phyloP scores from a whole-genome alignment of 2,888 invertebrate species.

The Allygus modestus region DNA sequence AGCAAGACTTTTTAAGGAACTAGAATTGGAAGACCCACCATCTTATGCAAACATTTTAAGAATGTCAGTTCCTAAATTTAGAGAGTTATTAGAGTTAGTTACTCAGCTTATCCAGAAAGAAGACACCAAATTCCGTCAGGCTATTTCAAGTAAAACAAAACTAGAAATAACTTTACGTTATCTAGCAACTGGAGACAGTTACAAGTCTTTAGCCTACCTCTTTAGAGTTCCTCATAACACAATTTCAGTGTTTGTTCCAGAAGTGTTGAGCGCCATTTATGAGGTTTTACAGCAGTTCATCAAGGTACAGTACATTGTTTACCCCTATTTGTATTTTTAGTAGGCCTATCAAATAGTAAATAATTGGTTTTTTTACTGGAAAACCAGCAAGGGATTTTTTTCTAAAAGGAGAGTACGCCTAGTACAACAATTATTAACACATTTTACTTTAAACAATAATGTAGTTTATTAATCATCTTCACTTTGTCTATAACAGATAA shows the following conservation, averaged over 20 bases:
- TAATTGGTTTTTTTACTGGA: conserved; percentile 29
- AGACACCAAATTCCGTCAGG: conserved; percentile 35
- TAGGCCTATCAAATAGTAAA: conserved; percentile 20
- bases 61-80: conserved; percentile 34
- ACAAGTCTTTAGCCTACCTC: conserved; percentile 36
- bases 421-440: conserved; percentile 11
- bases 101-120: conserved; percentile 49
- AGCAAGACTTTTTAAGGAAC: conserved; percentile 55
- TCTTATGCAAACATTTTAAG: conserved; percentile 43
- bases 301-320: conserved; percentile 48
- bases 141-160: conserved; percentile 50
- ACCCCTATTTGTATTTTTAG: conserved; percentile 46
- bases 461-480: conserved; percentile 31
- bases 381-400: conserved; percentile 45
- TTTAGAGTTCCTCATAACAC: conserved; percentile 48
- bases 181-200: conserved; percentile 46
- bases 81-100: conserved; percentile 45
- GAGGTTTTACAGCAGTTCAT: conserved; percentile 47
- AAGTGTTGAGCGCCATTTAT: conserved; percentile 50
- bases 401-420: background rate
- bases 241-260: conserved; percentile 54
- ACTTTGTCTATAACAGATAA: background rate
- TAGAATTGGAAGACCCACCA: conserved; percentile 51
- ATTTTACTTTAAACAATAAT: conserved; percentile 40
- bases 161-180: conserved; percentile 51